These are phyloP conservation scores for Mesoclemmys tuberculata DNA, from an alignment of 2,113 vertebrate species.

Conservation along the genomic window DNA sequence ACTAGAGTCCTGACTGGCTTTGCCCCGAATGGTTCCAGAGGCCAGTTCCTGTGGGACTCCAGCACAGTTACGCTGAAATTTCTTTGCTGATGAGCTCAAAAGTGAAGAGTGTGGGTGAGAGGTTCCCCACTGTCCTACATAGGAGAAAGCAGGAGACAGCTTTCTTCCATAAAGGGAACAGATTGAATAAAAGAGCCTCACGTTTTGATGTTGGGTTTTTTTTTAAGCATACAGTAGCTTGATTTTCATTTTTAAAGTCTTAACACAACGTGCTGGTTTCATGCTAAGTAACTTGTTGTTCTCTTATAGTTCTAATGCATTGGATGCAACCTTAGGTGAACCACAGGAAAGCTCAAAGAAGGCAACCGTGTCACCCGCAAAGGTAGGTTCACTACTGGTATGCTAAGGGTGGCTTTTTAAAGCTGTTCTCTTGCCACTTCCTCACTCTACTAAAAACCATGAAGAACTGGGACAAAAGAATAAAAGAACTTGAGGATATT, in stretches of 20 bases:
- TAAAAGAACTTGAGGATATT: neutral
- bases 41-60: too few relatives aligned
- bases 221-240: neutral
- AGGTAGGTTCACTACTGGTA: slow-evolving; percentile 66
- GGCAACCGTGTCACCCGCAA: slow-evolving; percentile 55
- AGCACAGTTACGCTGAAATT: too few relatives aligned
- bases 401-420: neutral
- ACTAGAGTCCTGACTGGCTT: too few relatives aligned
- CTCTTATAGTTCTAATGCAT: slow-evolving; percentile 61
- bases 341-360: slow-evolving; percentile 52
- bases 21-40: too few relatives aligned
- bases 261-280: neutral
- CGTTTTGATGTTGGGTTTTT: neutral
- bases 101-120: too few relatives aligned
- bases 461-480: neutral
- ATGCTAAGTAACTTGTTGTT: neutral
- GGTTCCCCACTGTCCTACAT: too few relatives aligned
- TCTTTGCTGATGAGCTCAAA: too few relatives aligned
- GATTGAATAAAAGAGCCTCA: neutral
- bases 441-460: neutral
- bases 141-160: neutral
- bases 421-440: neutral
- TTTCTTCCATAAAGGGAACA: neutral
- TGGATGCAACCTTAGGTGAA: slow-evolving; percentile 50
- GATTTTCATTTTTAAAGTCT: neutral